phyloP scores from a whole-genome alignment of 1,140 invertebrate species.

The Drosophila grimshawi region DNA sequence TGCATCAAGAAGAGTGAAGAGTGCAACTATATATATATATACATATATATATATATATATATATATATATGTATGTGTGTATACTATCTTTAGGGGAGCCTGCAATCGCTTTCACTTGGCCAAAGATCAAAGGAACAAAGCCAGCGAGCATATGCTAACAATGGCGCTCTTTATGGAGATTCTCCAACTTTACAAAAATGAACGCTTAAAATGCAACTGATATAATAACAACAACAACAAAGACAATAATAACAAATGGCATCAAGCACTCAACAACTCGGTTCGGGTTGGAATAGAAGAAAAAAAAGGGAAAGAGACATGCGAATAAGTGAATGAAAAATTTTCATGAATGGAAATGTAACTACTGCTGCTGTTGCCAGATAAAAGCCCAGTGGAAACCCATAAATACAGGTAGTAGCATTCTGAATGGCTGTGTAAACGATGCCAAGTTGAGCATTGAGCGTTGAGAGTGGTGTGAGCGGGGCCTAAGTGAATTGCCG shows the following conservation, averaged over 20 bases:
- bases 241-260: slow-evolving; percentile 74
- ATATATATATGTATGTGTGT: no score
- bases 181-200: slow-evolving; percentile 25
- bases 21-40: not conserved
- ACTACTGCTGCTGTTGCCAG: slow-evolving; percentile 63
- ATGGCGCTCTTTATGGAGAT: slow-evolving; percentile 60
- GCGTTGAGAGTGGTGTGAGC: not conserved
- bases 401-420: slow-evolving; percentile 79
- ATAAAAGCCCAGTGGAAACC: slow-evolving; percentile 71
- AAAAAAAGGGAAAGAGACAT: not conserved
- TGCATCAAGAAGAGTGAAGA: slow-evolving; percentile 5
- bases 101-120: slow-evolving; percentile 80
- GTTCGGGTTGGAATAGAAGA: slow-evolving; percentile 15
- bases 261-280: slow-evolving; percentile 46
- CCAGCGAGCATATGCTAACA: slow-evolving; percentile 73
- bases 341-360: slow-evolving; percentile 82
- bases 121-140: slow-evolving; percentile 69
- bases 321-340: slow-evolving; percentile 76
- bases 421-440: slow-evolving; percentile 72
- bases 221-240: slow-evolving; percentile 19
- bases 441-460: slow-evolving; percentile 58
- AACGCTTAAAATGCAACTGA: slow-evolving; percentile 68
- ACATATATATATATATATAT: no score
- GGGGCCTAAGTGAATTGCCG: slow-evolving; percentile 74
- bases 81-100: slow-evolving; percentile 42